phyloP scores from a whole-genome alignment of 2,797 vertebrate species.

The Apodemus agrarius region DNA sequence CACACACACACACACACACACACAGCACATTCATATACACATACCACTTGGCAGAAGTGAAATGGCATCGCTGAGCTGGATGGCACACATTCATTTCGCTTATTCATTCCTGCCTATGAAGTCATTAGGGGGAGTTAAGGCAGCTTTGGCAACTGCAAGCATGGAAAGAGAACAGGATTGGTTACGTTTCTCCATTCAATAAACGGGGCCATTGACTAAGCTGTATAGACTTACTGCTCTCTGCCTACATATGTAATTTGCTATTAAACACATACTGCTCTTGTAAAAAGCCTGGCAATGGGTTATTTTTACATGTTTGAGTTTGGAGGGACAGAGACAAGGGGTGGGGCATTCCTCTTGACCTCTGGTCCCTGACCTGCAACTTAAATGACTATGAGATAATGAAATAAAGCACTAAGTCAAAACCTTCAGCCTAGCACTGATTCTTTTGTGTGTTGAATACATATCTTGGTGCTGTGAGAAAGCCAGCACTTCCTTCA shows the following conservation, averaged over 20 bases:
- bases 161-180: conserved; percentile 47
- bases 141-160: conserved; percentile 57
- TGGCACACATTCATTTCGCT: conserved; percentile 37
- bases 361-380: neutral
- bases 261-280: conserved; percentile 28
- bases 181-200: conserved; percentile 60
- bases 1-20: neutral
- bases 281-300: neutral
- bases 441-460: conserved; percentile 18
- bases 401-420: conserved; percentile 59
- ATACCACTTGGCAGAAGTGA: neutral
- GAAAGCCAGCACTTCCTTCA: neutral
- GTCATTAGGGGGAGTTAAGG: conserved; percentile 69
- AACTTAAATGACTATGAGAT: conserved; percentile 51
- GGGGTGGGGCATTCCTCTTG: neutral
- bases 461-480: neutral
- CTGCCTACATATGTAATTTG: neutral
- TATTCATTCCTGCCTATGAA: conserved; percentile 59
- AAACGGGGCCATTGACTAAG: neutral
- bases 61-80: neutral
- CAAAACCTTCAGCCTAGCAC: conserved; percentile 16
- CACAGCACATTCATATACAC: neutral
- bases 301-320: conserved; percentile 38
- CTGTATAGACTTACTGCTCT: neutral
- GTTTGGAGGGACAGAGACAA: neutral